These are phyloP conservation scores for Drosophila virilis DNA, from an alignment of 1,140 invertebrate genomes.

Conservation along the genomic window DNA sequence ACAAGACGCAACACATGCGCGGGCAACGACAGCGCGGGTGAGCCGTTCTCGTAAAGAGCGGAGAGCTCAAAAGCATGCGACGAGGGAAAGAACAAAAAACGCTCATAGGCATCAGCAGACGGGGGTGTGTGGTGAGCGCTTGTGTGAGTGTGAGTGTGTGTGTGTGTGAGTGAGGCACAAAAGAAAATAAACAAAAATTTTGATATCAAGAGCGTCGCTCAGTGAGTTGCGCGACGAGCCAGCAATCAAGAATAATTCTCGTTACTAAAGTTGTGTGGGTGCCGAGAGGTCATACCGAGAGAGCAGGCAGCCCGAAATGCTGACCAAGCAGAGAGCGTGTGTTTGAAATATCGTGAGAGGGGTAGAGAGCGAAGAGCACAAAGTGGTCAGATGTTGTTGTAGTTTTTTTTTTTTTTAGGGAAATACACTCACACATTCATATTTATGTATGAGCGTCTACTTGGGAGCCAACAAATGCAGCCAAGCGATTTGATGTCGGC, in stretches of 20 bases:
- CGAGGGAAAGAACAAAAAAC: constrained; percentile 51
- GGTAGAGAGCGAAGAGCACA: not conserved
- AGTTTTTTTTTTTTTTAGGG: constrained; percentile 31
- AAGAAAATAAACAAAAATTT: constrained; percentile 77
- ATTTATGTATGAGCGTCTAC: not conserved
- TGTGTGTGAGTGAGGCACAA: constrained; percentile 46
- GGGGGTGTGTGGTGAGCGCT: constrained; percentile 26
- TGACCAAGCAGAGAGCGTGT: constrained; percentile 41
- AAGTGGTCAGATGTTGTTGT: constrained; percentile 31
- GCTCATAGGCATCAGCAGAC: constrained; percentile 27
- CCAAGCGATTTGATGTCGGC: constrained; percentile 34
- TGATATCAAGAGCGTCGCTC: constrained; percentile 52
- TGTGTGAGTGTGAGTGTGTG: constrained; percentile 23
- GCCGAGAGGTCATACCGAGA: constrained; percentile 37
- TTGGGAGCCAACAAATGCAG: constrained; percentile 38
- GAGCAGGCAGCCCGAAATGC: constrained; percentile 12
- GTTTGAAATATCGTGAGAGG: constrained; percentile 3
- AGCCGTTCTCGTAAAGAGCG: constrained; percentile 10
- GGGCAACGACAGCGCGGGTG: constrained; percentile 39
- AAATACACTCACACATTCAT: constrained; percentile 16
- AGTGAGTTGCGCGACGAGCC: constrained; percentile 29
- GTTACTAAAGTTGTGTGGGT: constrained; percentile 46
- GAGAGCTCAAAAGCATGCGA: constrained; percentile 38
- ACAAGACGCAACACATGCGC: constrained; percentile 66
- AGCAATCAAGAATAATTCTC: constrained; percentile 60